Evolutionary conservation across 37 sponge, comb jelly and placozoan species (phyloP).

Genomic region (Ianthella basta): DNA sequence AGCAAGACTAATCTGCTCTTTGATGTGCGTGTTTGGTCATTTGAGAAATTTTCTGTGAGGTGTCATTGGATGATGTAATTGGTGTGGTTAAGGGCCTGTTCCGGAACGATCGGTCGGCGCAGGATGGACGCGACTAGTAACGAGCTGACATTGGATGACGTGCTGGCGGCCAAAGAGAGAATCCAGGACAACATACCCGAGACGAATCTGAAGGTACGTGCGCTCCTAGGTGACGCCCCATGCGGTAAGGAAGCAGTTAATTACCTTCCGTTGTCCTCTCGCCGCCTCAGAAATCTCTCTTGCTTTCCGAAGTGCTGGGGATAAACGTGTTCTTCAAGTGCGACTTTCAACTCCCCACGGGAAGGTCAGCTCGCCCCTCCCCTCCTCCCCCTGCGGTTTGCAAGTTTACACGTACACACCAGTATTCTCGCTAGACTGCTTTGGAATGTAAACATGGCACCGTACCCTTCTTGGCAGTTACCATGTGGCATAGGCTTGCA

Average conservation of each 20-base stretch:
- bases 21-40: background rate
- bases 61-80: no score
- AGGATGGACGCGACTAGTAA: background rate
- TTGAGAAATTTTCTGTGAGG: no score
- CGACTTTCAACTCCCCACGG: constrained; percentile 78
- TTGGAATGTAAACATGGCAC: no score
- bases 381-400: no score
- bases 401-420: no score
- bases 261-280: background rate
- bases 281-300: constrained; percentile 43
- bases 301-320: constrained; percentile 65
- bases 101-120: background rate
- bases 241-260: no score
- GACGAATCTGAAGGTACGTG: constrained; percentile 47
- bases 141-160: constrained; percentile 46
- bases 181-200: constrained; percentile 34
- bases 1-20: background rate
- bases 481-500: no score
- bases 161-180: constrained; percentile 41
- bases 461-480: no score
- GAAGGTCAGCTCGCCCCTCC: constrained; percentile 68
- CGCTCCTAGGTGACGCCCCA: background rate
- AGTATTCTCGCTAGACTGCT: no score
- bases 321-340: constrained; percentile 83
- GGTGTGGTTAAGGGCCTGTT: no score